Evolutionary conservation across 2,888 invertebrate genomes (phyloP).

Genomic region (Meghimatium bilineatum): DNA sequence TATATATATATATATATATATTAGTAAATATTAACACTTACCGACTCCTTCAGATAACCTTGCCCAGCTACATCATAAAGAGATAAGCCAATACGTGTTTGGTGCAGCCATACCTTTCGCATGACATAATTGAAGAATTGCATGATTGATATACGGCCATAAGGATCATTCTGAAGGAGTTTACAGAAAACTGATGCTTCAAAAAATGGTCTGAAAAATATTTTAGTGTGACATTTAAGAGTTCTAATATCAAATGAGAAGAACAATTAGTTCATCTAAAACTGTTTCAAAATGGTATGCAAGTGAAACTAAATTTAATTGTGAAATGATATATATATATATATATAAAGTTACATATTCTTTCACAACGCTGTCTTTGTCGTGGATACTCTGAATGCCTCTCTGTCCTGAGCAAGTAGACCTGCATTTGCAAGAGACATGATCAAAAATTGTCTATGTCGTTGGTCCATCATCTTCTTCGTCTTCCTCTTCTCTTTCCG

Average conservation of each 20-base stretch:
- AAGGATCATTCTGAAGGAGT: conserved; percentile 89
- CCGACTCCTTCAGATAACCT: conserved; percentile 90
- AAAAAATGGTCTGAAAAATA: conserved; percentile 84
- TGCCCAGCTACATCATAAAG: conserved; percentile 95
- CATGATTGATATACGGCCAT: conserved; percentile 91
- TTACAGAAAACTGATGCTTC: conserved; percentile 92
- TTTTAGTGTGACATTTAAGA: not conserved
- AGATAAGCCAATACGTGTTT: conserved; percentile 94
- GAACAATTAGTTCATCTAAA: not conserved
- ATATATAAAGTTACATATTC: too few species aligned
- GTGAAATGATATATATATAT: too few species aligned
- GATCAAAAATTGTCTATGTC: too few species aligned
- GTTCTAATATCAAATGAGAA: not conserved
- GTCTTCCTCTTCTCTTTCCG: too few species aligned
- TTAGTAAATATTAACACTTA: conserved; percentile 77
- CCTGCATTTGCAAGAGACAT: too few species aligned
- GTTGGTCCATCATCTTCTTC: too few species aligned
- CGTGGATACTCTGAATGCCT: too few species aligned
- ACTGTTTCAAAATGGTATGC: not conserved
- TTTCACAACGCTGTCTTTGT: too few species aligned
- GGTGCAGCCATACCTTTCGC: conserved; percentile 95
- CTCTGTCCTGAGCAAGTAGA: too few species aligned
- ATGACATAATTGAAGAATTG: conserved; percentile 94
- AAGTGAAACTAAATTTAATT: too few species aligned
- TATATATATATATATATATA: too few species aligned